Base-by-base conservation (phyloP, 2,797 vertebrate species). In the Centroberyx gerrardi region DNA sequence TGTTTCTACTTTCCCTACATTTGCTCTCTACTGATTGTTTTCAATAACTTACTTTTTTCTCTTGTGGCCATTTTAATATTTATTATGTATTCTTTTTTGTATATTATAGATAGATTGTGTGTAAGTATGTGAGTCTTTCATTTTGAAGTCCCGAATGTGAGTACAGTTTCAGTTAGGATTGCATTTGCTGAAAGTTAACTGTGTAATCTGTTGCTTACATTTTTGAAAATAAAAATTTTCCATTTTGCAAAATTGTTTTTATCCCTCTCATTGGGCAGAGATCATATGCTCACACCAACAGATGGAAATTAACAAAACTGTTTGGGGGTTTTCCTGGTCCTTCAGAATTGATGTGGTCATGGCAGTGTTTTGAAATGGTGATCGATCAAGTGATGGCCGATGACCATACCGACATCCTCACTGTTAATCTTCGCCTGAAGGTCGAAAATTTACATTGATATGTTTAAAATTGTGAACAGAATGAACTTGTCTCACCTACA, bases 91-190 rank as follows among this genome's bases (percentile, higher is more conserved):
- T 94, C 95, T 89, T 98, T 98, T 97, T 97, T 97, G 97, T 98
- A 98, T 96, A 98, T 97, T 98, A 97, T 96, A 97, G 96, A 95
- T 97, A 97, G 96, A 96, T 96, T 95, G 95, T 97, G 96, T 95
- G 93, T 95, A 94, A 97, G 97, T 98, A 96, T 98, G 96, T 99
- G 96, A 97, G 97, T 98, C 97, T 97, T 97, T 99, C 94, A 96
- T 97, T 99, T 97, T 97, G 96, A 97, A 97, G 96, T 97, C 97
- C 97, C 96, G 97, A 96, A 98, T 97, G 96, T 99, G 94, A 96
- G 97, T 98, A 97, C 96, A 97, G 97, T 98, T 99, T 97, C 96
- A 97, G 97, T 98, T 99, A 98, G 97, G 98, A 97, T 97, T 99
- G 97, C 97, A 98, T 99, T 98, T 98, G 97, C 98, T 98, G 98